phyloP scores from a whole-genome alignment of 2,888 invertebrate genomes.

The Scelioninae gen. 1 region DNA sequence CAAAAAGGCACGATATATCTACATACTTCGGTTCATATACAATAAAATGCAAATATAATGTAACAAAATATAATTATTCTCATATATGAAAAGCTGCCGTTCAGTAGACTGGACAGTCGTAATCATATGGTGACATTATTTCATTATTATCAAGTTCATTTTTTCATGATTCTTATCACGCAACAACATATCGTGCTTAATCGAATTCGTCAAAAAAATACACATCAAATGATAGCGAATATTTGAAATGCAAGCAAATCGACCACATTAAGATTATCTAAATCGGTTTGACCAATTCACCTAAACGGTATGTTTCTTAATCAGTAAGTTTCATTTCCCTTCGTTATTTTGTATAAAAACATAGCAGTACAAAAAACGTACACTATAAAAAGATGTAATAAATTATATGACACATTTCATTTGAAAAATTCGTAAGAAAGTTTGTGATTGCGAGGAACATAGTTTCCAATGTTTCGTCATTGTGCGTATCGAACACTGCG shows the following conservation, averaged over 20 bases:
- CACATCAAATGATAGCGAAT: constrained; percentile 26
- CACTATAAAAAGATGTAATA: constrained; percentile 35
- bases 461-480: constrained; percentile 38
- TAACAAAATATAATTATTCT: constrained; percentile 76
- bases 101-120: constrained; percentile 52
- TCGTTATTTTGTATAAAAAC: constrained; percentile 38
- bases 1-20: constrained; percentile 84
- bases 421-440: constrained; percentile 51
- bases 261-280: too few species aligned
- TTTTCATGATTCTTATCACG: constrained; percentile 38
- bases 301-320: constrained; percentile 34
- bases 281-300: too few species aligned
- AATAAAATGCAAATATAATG: constrained; percentile 79
- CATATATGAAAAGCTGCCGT: constrained; percentile 72
- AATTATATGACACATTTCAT: constrained; percentile 43
- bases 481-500: constrained; percentile 47
- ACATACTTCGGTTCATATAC: constrained; percentile 82
- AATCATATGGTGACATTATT: constrained; percentile 33
- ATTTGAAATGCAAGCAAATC: constrained; percentile 16
- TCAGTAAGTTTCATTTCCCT: constrained; percentile 21
- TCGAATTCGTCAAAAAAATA: constrained; percentile 41
- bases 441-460: constrained; percentile 53
- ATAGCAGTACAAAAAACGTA: constrained; percentile 18
- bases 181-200: constrained; percentile 64
- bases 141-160: constrained; percentile 11